Evolutionary conservation across 2,797 vertebrate genomes (phyloP).

Genomic region (Bovichtus variegatus): DNA sequence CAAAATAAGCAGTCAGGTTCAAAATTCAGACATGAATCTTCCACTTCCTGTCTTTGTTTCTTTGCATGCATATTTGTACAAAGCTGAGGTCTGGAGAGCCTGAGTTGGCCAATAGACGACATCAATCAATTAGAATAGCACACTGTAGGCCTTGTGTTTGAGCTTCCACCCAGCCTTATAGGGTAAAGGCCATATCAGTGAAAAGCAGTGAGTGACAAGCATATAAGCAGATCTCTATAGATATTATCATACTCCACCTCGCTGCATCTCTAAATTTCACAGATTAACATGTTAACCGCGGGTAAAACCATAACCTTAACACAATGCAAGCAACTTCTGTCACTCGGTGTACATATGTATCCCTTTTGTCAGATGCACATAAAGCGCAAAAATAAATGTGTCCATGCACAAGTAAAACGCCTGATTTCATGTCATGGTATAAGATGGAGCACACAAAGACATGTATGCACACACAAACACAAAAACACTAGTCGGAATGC

Average conservation of each 20-base stretch:
- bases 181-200: constrained; percentile 55
- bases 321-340: neutral
- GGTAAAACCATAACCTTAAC: too few relatives aligned
- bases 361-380: neutral
- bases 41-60: constrained; percentile 86
- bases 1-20: constrained; percentile 57
- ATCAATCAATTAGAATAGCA: constrained; percentile 71
- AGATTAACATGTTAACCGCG: too few relatives aligned
- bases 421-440: constrained; percentile 38
- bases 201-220: constrained; percentile 34
- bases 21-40: constrained; percentile 71
- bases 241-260: constrained; percentile 1
- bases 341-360: neutral
- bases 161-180: constrained; percentile 60
- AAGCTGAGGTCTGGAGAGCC: constrained; percentile 66
- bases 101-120: constrained; percentile 68
- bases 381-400: constrained; percentile 12
- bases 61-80: constrained; percentile 77
- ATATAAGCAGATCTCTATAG: constrained; percentile 7
- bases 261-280: too few relatives aligned
- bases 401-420: constrained; percentile 3
- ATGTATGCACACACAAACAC: constrained; percentile 24
- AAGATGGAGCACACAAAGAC: constrained; percentile 34
- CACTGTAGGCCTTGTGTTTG: constrained; percentile 59
- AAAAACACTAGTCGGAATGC: constrained; percentile 54